Evolutionary conservation across 2,113 vertebrate genomes (phyloP).

Genomic region (Stegastes partitus): DNA sequence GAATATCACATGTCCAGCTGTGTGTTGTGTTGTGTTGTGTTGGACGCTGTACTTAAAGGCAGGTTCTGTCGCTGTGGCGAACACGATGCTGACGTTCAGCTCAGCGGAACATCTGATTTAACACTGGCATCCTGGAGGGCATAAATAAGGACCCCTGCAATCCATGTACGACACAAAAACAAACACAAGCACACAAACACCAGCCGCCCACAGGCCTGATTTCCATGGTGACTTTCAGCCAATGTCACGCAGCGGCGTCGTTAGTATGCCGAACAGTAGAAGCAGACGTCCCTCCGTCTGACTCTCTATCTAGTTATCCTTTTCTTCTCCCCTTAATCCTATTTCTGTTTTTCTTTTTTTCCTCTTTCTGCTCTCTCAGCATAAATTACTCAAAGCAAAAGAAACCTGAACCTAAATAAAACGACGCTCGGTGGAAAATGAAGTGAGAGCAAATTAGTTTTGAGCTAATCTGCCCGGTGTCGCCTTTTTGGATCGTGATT

Average conservation of each 20-base stretch:
- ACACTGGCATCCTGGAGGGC: constrained; percentile 5
- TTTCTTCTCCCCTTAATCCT: neutral
- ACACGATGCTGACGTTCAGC: constrained; percentile 15
- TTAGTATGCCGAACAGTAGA: constrained; percentile 13
- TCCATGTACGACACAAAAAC: constrained; percentile 12
- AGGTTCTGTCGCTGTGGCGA: constrained; percentile 15
- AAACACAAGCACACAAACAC: constrained; percentile 25
- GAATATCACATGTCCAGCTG: neutral
- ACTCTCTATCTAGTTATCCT: neutral
- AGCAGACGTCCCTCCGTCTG: neutral
- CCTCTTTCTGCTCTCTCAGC: neutral
- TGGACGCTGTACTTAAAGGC: constrained; percentile 7
- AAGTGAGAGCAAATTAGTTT: neutral
- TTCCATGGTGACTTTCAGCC: constrained; percentile 70
- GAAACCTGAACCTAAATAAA: neutral
- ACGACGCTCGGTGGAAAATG: neutral
- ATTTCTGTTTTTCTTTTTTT: neutral
- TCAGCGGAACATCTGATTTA: constrained; percentile 33
- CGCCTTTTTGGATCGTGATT: neutral
- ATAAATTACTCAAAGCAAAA: neutral
- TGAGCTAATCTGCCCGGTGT: too few species aligned
- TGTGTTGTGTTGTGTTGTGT: neutral
- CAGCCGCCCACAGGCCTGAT: constrained; percentile 43
- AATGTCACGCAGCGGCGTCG: constrained; percentile 56
- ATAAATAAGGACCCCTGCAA: constrained; percentile 31